Base-by-base conservation (phyloP, 2,113 vertebrate species). In the Patagioenas fasciata region DNA sequence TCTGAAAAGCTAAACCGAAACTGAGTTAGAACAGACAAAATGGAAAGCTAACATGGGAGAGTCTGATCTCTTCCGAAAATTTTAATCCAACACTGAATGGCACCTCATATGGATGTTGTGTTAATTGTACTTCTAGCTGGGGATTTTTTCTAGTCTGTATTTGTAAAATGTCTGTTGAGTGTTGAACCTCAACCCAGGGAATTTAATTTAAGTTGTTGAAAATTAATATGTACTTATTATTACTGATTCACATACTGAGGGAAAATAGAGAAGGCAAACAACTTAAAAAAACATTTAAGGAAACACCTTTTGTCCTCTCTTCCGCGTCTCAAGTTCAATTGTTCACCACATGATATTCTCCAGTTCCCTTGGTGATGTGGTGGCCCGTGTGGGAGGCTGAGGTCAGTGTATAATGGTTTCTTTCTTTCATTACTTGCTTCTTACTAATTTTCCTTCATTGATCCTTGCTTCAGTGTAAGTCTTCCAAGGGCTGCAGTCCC, bases 21-120 rank as follows among this genome's bases (percentile, higher is more conserved):
- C 3, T 58, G 9, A 65, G 31, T 54, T 73, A 58, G 4, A 61
- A 84, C 57, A 74, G 28, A 73, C 21, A 67, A 66, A 91, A 74
- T 31, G 10, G 28, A 77, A 81, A 70, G 3, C 6, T 73, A 3
- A 28, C 54, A 40, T 15, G 20, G 87, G 3, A 58, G 4, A 48
- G 31, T 15, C 23, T 20, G 16, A 71, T 75, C 7, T 42, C 10
- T 71, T 69, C 36, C 31, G 40, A 66, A 85, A 66, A 62, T 26
- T 73, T 73, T 48, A 64, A 44, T 44, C 38, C n/a, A 36, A 42
- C 24, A 42, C 13, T 34, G 21, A 72, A 53, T 5, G 18, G 4
- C 2, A 28, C 3, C 0, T 2, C 1, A 24, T 51, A 31, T 23
- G 1, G 32, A 66, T 31, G 7, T n/a, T 50, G 15, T 34, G 11